phyloP scores from a whole-genome alignment of 37 sponge, comb jelly and placozoan species.

The Ianthella basta region DNA sequence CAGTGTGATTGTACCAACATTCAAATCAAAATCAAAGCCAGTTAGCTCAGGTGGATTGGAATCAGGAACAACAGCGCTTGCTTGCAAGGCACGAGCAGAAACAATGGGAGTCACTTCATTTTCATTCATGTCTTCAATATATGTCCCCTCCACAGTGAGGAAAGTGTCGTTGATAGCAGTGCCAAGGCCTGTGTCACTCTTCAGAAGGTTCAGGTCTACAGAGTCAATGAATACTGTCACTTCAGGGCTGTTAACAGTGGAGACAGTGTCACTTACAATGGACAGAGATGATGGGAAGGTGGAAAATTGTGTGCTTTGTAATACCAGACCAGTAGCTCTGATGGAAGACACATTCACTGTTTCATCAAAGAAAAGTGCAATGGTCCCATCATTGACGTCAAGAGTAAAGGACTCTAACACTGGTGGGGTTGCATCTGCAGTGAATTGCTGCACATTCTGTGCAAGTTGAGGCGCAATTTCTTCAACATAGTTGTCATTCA shows the following conservation, averaged over 20 bases:
- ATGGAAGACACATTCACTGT: conserved; percentile 77
- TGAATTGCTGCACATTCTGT: conserved; percentile 39
- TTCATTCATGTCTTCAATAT: conserved; percentile 71
- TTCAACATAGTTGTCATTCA: conserved; percentile 53
- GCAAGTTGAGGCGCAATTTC: conserved; percentile 38
- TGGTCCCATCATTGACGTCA: conserved; percentile 53
- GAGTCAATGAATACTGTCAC: conserved; percentile 44
- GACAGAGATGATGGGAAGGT: conserved; percentile 17
- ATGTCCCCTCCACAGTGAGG: conserved; percentile 38
- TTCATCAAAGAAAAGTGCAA: conserved; percentile 80
- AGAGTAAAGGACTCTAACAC: conserved; percentile 59
- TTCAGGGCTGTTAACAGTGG: conserved; percentile 28
- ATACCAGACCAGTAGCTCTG: conserved; percentile 34
- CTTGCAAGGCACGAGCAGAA: conserved; percentile 43
- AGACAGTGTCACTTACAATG: conserved; percentile 32
- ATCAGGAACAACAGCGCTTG: conserved; percentile 41
- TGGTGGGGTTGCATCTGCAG: conserved; percentile 65
- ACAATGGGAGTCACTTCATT: conserved; percentile 52
- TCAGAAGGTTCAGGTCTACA: conserved; percentile 71
- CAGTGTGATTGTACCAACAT: conserved; percentile 66
- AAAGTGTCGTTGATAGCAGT: conserved; percentile 67
- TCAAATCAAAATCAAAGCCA: conserved; percentile 65
- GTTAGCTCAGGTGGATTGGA: conserved; percentile 56
- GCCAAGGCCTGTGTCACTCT: conserved; percentile 67
- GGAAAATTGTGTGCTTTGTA: conserved; percentile 32